phyloP scores from a whole-genome alignment of 2,797 vertebrate genomes.

The Dicrostonyx torquatus region DNA sequence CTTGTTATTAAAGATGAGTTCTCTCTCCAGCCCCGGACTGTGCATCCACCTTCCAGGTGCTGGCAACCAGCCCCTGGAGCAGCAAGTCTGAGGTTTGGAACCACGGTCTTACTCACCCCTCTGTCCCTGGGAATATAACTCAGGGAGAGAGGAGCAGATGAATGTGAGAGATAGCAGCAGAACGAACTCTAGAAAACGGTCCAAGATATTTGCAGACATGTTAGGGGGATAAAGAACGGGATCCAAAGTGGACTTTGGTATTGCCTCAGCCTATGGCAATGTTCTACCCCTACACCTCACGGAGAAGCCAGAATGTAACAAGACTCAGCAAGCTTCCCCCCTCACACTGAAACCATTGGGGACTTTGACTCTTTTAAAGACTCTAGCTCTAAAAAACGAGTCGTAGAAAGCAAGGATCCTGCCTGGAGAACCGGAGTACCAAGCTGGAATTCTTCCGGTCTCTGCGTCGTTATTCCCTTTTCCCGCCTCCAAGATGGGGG shows the following conservation, averaged over 20 bases:
- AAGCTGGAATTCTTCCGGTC: conserved; percentile 78
- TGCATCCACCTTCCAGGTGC: conserved; percentile 81
- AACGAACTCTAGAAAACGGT: background rate
- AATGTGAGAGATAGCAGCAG: background rate
- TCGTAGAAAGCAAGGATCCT: background rate
- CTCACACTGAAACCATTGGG: background rate
- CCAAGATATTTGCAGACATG: background rate
- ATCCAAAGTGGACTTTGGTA: background rate
- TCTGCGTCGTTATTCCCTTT: conserved; percentile 2
- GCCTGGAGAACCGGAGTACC: background rate
- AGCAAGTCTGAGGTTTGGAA: conserved; percentile 43
- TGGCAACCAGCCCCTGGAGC: conserved; percentile 59
- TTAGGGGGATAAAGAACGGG: background rate
- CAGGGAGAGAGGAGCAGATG: background rate
- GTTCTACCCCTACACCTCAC: background rate
- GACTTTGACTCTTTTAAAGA: background rate
- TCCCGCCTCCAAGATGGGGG: background rate
- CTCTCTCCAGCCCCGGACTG: conserved; percentile 72
- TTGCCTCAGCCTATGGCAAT: background rate
- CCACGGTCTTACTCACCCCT: conserved; percentile 3
- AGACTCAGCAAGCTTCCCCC: background rate
- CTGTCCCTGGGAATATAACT: conserved; percentile 12
- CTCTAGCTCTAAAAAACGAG: background rate
- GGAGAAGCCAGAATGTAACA: background rate
- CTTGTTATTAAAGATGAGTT: conserved; percentile 85